Conservation (phyloP, 2,888 invertebrate genomes). For the Agriotes lineatus region DNA sequence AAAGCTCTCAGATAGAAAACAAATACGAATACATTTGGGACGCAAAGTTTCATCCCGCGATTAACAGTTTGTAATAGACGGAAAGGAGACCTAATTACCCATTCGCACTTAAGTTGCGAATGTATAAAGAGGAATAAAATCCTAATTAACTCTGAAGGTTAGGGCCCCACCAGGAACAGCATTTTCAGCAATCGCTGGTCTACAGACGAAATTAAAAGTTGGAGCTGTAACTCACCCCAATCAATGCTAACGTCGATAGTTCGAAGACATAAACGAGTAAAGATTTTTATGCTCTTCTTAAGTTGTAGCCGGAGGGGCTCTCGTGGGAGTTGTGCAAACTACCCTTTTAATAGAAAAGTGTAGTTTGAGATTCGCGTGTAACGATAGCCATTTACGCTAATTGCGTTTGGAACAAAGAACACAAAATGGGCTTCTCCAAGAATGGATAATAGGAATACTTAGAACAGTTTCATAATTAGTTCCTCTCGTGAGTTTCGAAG, state of each 20-base stretch:
- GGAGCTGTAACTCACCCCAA: background rate
- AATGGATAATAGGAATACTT: slow-evolving; percentile 43
- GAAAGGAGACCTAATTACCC: too few relatives aligned
- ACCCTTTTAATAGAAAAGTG: slow-evolving; percentile 58
- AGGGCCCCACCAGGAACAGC: too few relatives aligned
- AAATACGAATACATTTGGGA: too few relatives aligned
- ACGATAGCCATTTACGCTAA: slow-evolving; percentile 60
- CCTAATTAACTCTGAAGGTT: too few relatives aligned
- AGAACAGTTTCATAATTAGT: slow-evolving; percentile 43
- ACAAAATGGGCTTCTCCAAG: slow-evolving; percentile 48
- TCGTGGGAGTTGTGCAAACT: slow-evolving; percentile 47
- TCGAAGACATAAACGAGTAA: slow-evolving; percentile 14
- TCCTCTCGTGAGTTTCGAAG: slow-evolving; percentile 38
- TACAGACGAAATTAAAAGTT: background rate
- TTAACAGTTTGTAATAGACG: too few relatives aligned
- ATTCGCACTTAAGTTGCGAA: too few relatives aligned
- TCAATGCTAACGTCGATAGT: background rate
- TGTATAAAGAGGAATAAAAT: too few relatives aligned
- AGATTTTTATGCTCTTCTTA: slow-evolving; percentile 21
- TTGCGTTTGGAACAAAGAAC: slow-evolving; percentile 58
- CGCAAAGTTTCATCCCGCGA: too few relatives aligned
- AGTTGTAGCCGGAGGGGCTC: slow-evolving; percentile 33
- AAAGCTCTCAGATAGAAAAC: too few relatives aligned
- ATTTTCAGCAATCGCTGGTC: too few relatives aligned
- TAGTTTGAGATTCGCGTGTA: slow-evolving; percentile 60